Conservation (phyloP, 2,113 vertebrate genomes). For the Cyprinodon variegatus region DNA sequence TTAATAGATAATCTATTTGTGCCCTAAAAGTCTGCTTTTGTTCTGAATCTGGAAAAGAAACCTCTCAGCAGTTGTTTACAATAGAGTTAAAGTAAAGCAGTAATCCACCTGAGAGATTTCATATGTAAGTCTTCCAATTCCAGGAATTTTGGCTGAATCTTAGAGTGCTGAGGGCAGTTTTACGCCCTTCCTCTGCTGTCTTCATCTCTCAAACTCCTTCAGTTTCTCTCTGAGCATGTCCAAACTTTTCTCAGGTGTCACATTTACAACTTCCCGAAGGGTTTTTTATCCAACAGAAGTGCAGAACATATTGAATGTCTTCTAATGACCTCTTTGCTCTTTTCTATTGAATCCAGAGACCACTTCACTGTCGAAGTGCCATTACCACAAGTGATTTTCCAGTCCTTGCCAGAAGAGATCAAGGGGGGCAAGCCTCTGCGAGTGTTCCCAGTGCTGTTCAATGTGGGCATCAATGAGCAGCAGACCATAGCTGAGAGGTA, state of each 20-base stretch:
- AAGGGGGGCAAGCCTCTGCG: constrained; percentile 88
- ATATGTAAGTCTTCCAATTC: not conserved
- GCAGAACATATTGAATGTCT: constrained; percentile 1
- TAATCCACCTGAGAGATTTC: not conserved
- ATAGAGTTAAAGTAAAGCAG: not conserved
- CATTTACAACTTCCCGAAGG: constrained; percentile 32
- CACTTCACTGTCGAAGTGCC: constrained; percentile 92
- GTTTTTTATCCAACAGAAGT: constrained; percentile 5
- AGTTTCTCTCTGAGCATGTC: constrained; percentile 15
- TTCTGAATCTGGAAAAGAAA: not conserved
- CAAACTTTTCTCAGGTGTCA: constrained; percentile 21
- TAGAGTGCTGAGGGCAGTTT: not conserved
- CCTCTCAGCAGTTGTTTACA: not conserved
- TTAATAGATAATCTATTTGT: no score
- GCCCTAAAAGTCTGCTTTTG: no score
- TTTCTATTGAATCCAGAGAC: constrained; percentile 78
- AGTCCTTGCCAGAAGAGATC: constrained; percentile 89
- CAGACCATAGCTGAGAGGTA: constrained; percentile 98
- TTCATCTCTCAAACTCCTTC: not conserved
- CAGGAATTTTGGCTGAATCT: not conserved
- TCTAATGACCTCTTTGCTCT: not conserved
- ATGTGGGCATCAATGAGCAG: constrained; percentile 97
- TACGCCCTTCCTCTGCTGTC: not conserved
- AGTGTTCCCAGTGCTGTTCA: constrained; percentile 92
- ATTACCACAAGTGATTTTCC: constrained; percentile 88